These are phyloP conservation scores for Pseudachorutes palmiensis DNA, from an alignment of 1,140 invertebrate species.

Conservation along the genomic window DNA sequence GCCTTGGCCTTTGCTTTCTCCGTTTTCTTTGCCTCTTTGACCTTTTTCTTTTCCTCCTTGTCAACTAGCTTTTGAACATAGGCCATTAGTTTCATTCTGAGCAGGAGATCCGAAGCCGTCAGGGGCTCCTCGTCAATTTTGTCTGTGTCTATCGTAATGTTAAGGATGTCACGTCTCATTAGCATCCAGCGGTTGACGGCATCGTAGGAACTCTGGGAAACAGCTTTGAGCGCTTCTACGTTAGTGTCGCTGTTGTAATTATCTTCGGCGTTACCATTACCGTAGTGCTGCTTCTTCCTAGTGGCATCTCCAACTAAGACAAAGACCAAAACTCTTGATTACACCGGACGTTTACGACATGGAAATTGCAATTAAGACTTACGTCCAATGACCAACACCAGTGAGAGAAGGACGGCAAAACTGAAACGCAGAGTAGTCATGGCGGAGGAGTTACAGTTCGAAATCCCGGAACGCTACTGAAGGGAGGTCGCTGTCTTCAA, in stretches of 20 bases:
- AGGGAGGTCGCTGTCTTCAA: too few species aligned
- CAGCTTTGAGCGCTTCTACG: not conserved
- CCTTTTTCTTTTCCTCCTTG: not conserved
- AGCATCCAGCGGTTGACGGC: conserved; percentile 1
- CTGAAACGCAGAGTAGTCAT: too few species aligned
- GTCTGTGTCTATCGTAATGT: conserved; percentile 2
- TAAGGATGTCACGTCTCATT: not conserved
- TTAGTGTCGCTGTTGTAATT: not conserved
- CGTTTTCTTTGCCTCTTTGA: not conserved
- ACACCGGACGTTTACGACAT: too few species aligned
- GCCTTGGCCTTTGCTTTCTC: conserved; percentile 4
- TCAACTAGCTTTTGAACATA: conserved; percentile 5
- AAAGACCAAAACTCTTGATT: too few species aligned
- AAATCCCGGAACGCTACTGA: too few species aligned
- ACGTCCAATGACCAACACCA: too few species aligned
- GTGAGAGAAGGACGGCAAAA: too few species aligned
- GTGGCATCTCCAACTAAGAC: not conserved
- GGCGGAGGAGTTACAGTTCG: too few species aligned
- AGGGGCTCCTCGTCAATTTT: conserved; percentile 5
- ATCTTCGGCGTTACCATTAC: not conserved
- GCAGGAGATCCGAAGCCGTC: not conserved
- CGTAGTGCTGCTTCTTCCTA: too few species aligned
- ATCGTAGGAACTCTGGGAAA: not conserved
- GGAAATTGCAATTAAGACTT: too few species aligned
- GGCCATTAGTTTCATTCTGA: not conserved